Evolutionary conservation across 2,797 vertebrate species (phyloP).

Genomic region (Darevskia nairensis): DNA sequence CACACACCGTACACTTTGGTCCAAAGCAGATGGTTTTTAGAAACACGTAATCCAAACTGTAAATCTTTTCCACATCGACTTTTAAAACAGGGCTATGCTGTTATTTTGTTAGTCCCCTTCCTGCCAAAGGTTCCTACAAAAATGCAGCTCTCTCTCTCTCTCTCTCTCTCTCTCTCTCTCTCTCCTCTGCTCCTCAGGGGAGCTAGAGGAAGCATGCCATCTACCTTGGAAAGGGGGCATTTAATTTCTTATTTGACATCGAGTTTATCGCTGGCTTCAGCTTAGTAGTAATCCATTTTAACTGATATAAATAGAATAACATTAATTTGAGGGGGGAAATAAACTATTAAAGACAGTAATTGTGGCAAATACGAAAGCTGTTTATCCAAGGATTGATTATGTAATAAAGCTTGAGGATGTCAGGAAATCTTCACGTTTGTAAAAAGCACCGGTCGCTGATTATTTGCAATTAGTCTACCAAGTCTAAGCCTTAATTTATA

Average conservation of each 20-base stretch:
- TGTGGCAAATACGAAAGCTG: conserved; percentile 60
- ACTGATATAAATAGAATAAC: conserved; percentile 62
- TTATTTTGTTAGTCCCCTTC: not conserved
- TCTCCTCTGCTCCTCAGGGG: not conserved
- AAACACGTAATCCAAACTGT: not conserved
- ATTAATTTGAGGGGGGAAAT: conserved; percentile 52
- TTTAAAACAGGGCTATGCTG: not conserved
- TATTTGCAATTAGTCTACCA: conserved; percentile 65
- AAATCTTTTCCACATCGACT: not conserved
- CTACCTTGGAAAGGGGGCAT: conserved; percentile 16
- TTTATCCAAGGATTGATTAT: conserved; percentile 66
- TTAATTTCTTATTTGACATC: conserved; percentile 62
- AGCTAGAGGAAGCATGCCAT: not conserved
- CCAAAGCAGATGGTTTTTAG: not conserved
- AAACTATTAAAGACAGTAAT: conserved; percentile 60
- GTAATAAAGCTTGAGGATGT: conserved; percentile 60
- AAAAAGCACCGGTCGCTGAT: conserved; percentile 53
- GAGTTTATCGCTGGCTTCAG: conserved; percentile 48
- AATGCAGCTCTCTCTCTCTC: not conserved
- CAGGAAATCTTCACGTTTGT: conserved; percentile 57
- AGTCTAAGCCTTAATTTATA: conserved; percentile 51
- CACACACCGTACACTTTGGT: not conserved
- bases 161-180: no score
- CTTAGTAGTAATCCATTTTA: conserved; percentile 63
- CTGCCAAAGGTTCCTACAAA: not conserved